Evolutionary conservation across 2,797 vertebrate genomes (phyloP), one percentile per base, ranked within the genome.

Genomic region (Sorex maritimensis): DNA sequence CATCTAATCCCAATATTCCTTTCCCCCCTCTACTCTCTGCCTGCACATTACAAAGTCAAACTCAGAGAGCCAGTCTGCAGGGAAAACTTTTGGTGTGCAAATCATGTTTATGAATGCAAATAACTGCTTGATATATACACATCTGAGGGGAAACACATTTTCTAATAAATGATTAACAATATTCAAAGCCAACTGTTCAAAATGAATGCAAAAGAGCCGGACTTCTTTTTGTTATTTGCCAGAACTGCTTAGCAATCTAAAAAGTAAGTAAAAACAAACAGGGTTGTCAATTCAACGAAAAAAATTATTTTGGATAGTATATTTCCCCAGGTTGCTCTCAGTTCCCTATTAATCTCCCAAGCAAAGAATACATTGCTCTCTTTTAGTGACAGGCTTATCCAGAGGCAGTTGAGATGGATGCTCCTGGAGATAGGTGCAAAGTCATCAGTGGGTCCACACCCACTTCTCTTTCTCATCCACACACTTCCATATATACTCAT

Each of bases 131-230:
- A 75, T 84, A 77, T 41, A 26, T 19, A 88, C 24, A 90, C 13
- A 75, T 77, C 28, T 21, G 44, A 86, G 3, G 26, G 61, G 21
- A 82, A 78, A 93, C 84, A 14, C 38, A n/a, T 89, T 90, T 83
- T 65, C 63, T 86, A 88, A 88, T 93, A 91, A 92, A 94, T 94
- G 78, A 69, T 86, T 88, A 88, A 81, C 28, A 80, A 55, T 80
- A 69, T 65, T 82, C 72, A 72, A 90, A 94, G 46, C 17, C 92
- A 84, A 58, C n/a, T 23, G 5, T 84, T 94, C 61, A 74, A 2
- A 0, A 1, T 24, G 71, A 94, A 90, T 90, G 52, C 38, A 88
- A 79, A 94, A 75, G 12, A 84, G 8, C 4, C 19, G 13, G 38
- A 5, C 26, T 82, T 85, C 44, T 88, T 79, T 74, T n/a, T 85